Evolutionary conservation across 2,797 vertebrate genomes (phyloP).

Genomic region (Phoebastria nigripes): DNA sequence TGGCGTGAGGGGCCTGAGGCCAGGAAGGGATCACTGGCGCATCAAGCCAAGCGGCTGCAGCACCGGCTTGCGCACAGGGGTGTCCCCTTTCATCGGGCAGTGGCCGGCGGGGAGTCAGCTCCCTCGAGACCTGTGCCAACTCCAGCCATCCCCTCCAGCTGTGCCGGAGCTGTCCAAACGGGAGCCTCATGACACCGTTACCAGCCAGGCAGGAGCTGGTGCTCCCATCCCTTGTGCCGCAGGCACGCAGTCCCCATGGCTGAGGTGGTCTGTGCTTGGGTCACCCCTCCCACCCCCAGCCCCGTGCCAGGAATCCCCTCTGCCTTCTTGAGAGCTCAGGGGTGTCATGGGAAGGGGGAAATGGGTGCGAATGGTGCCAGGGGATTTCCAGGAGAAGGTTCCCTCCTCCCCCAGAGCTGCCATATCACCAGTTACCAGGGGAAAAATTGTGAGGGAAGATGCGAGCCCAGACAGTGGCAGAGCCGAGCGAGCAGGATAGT

Average conservation of each 20-base stretch:
- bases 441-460: not conserved
- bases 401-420: not conserved
- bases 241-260: not conserved
- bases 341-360: not conserved
- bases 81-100: not conserved
- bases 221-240: not conserved
- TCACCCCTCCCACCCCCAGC: not conserved
- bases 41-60: not conserved
- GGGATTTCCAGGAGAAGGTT: not conserved
- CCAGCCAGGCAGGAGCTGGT: not conserved
- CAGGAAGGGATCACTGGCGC: too few species aligned
- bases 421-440: not conserved
- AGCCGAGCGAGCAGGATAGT: not conserved
- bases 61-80: not conserved
- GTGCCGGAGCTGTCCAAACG: rapidly evolving
- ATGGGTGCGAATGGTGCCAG: not conserved
- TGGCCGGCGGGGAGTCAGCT: rapidly evolving
- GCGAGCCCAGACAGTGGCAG: not conserved
- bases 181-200: rapidly evolving
- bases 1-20: not conserved
- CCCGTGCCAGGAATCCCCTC: not conserved
- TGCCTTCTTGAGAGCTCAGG: too few species aligned
- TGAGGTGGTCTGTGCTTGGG: not conserved
- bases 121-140: not conserved
- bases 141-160: not conserved